These are phyloP conservation scores for Epizoanthus illoricatus DNA, from an alignment of 92 coral and sea anemone genomes.

Conservation along the genomic window DNA sequence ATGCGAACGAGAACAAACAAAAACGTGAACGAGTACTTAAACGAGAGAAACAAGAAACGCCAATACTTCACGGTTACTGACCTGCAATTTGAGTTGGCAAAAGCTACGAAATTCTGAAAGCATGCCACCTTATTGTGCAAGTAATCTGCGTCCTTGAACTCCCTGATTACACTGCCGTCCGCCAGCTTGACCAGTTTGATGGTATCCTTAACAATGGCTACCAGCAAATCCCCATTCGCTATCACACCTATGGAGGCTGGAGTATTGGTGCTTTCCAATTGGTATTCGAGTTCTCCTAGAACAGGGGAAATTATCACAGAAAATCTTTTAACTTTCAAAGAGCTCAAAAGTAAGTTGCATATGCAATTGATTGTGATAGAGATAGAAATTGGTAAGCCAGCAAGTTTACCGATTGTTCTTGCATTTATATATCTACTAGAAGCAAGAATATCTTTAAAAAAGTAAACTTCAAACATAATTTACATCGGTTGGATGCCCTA, in stretches of 20 bases:
- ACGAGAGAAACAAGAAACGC: not conserved
- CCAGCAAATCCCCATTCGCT: conserved; percentile 58
- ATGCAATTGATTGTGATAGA: no score
- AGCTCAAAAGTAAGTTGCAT: not conserved
- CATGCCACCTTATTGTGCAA: conserved; percentile 74
- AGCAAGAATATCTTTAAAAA: no score
- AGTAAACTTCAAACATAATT: no score
- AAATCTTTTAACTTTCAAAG: not conserved
- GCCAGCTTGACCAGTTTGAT: conserved; percentile 66
- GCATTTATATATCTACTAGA: no score
- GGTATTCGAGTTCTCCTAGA: conserved; percentile 58
- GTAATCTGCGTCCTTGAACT: conserved; percentile 74
- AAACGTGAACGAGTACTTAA: not conserved
- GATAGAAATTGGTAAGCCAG: no score
- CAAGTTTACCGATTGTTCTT: no score
- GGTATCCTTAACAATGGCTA: conserved; percentile 56
- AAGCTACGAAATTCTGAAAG: conserved; percentile 68
- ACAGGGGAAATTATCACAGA: not conserved
- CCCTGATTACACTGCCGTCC: conserved; percentile 67
- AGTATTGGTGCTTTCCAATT: conserved; percentile 54
- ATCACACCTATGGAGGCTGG: conserved; percentile 72
- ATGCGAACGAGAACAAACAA: not conserved
- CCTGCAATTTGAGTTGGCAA: conserved; percentile 69
- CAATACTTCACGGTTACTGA: not conserved
- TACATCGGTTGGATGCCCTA: no score